Conservation (phyloP, 2,113 vertebrate species). For the Prietella phreatophila region DNA sequence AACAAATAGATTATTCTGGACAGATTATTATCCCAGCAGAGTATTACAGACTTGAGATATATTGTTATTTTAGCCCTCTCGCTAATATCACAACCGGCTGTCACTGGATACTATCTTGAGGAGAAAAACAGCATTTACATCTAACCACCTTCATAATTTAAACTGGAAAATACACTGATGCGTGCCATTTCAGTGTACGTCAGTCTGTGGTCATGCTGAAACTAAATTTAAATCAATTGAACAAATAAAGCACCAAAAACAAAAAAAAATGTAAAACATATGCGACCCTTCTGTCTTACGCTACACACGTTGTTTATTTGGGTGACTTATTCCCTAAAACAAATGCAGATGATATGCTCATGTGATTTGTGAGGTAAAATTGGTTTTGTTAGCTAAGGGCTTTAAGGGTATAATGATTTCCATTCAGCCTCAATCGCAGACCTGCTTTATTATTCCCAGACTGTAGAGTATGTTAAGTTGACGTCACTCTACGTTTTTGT, state of each 20-base stretch:
- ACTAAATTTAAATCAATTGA: background rate
- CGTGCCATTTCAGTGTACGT: background rate
- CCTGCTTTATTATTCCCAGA: slow-evolving; percentile 21
- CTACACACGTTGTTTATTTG: background rate
- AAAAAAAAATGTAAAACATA: background rate
- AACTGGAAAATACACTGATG: background rate
- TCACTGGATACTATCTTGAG: background rate
- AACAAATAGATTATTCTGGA: background rate
- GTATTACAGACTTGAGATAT: background rate
- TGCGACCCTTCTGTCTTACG: background rate
- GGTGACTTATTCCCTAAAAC: background rate
- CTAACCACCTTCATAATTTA: background rate
- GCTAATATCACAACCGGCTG: background rate
- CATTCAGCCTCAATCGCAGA: background rate
- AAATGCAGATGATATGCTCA: slow-evolving; percentile 17
- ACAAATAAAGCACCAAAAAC: background rate
- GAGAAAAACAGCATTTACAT: background rate
- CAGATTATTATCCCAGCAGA: no score
- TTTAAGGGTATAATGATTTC: slow-evolving; percentile 28
- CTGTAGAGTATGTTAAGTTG: background rate
- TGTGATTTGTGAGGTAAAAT: background rate
- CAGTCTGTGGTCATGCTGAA: background rate
- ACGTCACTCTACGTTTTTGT: background rate
- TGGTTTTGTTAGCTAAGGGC: background rate
- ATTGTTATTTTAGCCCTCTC: background rate